These are phyloP conservation scores for Aleiodes alternator DNA, from an alignment of 2,888 invertebrate species.

Conservation along the genomic window DNA sequence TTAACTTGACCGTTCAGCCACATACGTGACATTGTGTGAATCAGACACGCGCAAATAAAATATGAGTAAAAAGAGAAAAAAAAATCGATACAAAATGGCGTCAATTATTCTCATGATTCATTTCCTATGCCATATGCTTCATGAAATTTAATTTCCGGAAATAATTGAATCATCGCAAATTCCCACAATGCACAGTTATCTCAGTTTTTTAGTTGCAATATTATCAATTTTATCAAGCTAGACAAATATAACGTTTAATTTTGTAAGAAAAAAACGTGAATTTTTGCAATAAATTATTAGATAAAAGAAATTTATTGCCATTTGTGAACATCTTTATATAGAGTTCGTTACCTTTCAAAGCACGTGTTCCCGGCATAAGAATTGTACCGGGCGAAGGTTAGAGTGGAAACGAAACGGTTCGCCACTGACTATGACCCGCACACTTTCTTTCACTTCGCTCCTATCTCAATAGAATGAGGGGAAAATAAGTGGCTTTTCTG, in stretches of 20 bases:
- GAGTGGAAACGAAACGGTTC: slow-evolving; percentile 10
- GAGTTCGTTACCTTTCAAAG: slow-evolving; percentile 42
- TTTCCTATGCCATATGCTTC: slow-evolving; percentile 19
- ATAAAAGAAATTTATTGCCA: too few relatives aligned
- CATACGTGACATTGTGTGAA: neutral
- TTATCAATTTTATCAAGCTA: too few relatives aligned
- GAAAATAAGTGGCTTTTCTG: neutral
- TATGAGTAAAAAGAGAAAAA: neutral
- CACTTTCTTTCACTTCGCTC: slow-evolving; percentile 15
- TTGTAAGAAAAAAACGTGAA: too few relatives aligned
- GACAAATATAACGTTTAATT: too few relatives aligned
- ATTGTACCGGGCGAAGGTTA: slow-evolving; percentile 27
- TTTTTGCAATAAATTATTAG: too few relatives aligned
- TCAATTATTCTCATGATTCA: slow-evolving; percentile 35
- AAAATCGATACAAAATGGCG: slow-evolving; percentile 36
- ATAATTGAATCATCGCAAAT: slow-evolving; percentile 3
- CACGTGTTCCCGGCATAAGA: slow-evolving; percentile 39
- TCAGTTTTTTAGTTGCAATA: too few relatives aligned
- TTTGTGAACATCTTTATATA: neutral
- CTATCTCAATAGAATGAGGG: slow-evolving; percentile 9
- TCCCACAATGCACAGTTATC: too few relatives aligned
- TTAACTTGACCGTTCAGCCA: neutral
- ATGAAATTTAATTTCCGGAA: slow-evolving; percentile 17
- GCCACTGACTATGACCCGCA: slow-evolving; percentile 25
- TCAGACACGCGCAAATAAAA: slow-evolving; percentile 16